Evolutionary conservation across 2,888 invertebrate genomes (phyloP).

Genomic region (Helicoverpa assulta): DNA sequence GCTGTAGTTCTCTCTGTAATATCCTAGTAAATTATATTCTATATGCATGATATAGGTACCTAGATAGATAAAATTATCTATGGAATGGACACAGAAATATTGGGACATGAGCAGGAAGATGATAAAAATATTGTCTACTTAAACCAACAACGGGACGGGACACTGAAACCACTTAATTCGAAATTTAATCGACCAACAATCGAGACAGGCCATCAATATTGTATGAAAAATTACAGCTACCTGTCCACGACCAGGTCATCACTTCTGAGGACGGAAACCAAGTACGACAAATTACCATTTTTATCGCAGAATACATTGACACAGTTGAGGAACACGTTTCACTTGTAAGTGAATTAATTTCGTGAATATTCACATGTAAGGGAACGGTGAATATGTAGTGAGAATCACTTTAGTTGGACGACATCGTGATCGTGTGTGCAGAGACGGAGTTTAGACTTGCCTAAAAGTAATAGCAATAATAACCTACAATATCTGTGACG

Average conservation of each 20-base stretch:
- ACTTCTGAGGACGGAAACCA: slow-evolving; percentile 18
- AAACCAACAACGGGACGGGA: not conserved
- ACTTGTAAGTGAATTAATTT: slow-evolving; percentile 46
- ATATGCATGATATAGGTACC: too few relatives aligned
- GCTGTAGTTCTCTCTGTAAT: too few relatives aligned
- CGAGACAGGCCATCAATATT: slow-evolving; percentile 10
- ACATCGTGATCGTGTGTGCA: slow-evolving; percentile 26
- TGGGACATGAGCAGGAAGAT: not conserved
- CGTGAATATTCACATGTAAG: slow-evolving; percentile 42
- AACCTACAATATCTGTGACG: too few relatives aligned
- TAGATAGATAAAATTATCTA: not conserved
- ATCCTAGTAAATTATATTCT: too few relatives aligned
- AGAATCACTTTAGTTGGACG: slow-evolving; percentile 17
- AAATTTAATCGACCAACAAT: slow-evolving; percentile 7
- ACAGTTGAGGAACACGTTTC: slow-evolving; percentile 54
- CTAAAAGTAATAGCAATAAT: too few relatives aligned
- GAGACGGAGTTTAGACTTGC: slow-evolving; percentile 6
- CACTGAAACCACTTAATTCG: slow-evolving; percentile 13
- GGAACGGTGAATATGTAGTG: slow-evolving; percentile 44
- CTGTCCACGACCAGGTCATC: slow-evolving; percentile 23
- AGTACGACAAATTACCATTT: slow-evolving; percentile 45
- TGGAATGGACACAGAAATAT: not conserved
- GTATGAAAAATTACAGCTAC: slow-evolving; percentile 23
- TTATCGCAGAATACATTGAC: slow-evolving; percentile 60
- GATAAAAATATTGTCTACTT: not conserved